Base-by-base conservation (phyloP, 2,888 invertebrate genomes). In the Papilio demoleus region DNA sequence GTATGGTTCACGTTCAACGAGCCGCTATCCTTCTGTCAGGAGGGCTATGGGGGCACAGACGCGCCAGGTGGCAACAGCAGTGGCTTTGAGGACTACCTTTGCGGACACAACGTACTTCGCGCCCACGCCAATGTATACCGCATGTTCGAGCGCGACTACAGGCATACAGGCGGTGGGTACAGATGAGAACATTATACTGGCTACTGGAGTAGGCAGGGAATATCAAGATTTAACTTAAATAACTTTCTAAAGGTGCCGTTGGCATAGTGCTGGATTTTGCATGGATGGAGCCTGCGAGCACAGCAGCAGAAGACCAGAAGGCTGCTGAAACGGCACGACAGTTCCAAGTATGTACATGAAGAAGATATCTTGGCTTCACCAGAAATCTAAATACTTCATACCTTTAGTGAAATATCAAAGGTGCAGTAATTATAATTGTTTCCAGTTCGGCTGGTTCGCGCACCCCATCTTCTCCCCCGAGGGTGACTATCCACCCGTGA, bases 1-100 rank as follows among this genome's bases (percentile, higher is more conserved):
- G 75, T 79, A 42, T 95, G 95, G 94, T 81, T 94, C 1, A 95
- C 96, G 0, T 92, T 95, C 77, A 96, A 96, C 81, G 95, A 95
- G 81, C 95, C 95, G 0, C 78, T 81, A 0, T 81, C 90, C 0
- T 88, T 93, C 76, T 93, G 93, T 72, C 79, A 82, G 12, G 84
- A 79, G 1, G 93, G 93, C 0, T 94, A 94, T 71, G 93, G 93
- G 0, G 91, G 85, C 0, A 17, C 70, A 6, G 88, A 90, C 19
- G 94, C 94, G 0, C 94, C 94, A 0, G 93, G 92, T 0, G 78
- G 77, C 1, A 76, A 80, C 3, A 82, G 91, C 45, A 91, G 93
- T 22, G 95, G 95, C 0, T 82, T 93, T 38, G 94, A 93, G 3
- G 93, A 93, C 71, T 96, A 96, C 78, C 75, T 94, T 72, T 95